Conservation (phyloP, 2,888 invertebrate species). For the Cataglyphis albicans region DNA sequence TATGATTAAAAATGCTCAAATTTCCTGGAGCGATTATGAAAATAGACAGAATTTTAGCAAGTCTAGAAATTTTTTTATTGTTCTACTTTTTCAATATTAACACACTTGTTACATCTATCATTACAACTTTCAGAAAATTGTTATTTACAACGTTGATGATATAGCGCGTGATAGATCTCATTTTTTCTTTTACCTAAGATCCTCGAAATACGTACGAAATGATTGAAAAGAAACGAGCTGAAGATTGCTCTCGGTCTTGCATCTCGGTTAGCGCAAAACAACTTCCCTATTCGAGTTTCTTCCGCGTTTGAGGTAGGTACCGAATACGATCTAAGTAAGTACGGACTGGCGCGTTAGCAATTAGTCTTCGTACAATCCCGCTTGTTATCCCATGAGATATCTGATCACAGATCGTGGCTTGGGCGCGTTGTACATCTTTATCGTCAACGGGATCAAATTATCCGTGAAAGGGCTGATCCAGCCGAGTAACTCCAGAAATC, state of each 20-base stretch:
- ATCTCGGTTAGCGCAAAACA: slow-evolving; percentile 50
- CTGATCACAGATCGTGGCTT: slow-evolving; percentile 71
- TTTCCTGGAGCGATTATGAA: slow-evolving; percentile 33
- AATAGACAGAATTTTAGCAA: neutral
- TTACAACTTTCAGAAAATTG: neutral
- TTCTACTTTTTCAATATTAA: neutral
- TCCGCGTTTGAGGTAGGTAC: slow-evolving; percentile 65
- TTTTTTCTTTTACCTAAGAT: slow-evolving; percentile 58
- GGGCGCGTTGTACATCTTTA: slow-evolving; percentile 76
- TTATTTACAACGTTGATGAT: slow-evolving; percentile 14
- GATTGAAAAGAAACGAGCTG: slow-evolving; percentile 31
- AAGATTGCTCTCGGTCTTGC: slow-evolving; percentile 36
- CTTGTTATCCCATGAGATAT: slow-evolving; percentile 77
- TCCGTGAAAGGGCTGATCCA: slow-evolving; percentile 78
- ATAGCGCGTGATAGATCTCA: neutral
- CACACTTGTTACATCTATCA: neutral
- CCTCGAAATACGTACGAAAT: slow-evolving; percentile 42
- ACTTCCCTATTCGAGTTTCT: slow-evolving; percentile 64
- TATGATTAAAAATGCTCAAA: slow-evolving; percentile 16
- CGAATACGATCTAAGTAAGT: slow-evolving; percentile 45
- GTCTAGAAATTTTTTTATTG: neutral
- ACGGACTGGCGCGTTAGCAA: slow-evolving; percentile 73
- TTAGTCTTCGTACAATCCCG: slow-evolving; percentile 78
- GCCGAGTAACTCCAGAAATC: slow-evolving; percentile 74
- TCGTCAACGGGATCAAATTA: slow-evolving; percentile 82